These are phyloP conservation scores for Cyprinella venusta DNA, from an alignment of 2,797 vertebrate genomes.

Conservation along the genomic window DNA sequence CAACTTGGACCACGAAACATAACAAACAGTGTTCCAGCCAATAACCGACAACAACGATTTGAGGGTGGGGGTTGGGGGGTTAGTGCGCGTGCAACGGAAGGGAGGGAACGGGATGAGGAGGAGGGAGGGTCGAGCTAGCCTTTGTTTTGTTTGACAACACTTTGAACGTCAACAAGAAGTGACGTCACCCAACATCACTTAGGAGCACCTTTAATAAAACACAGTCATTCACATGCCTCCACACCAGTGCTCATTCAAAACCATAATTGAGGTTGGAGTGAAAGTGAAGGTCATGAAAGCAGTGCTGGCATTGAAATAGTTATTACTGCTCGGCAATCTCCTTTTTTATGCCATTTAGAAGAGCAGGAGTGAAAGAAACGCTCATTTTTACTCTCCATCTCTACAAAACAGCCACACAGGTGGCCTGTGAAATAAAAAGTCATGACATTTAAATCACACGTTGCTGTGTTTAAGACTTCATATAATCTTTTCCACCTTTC, in stretches of 20 bases:
- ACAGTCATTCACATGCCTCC: slow-evolving; percentile 51
- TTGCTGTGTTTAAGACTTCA: slow-evolving; percentile 21
- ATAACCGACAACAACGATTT: too few relatives aligned
- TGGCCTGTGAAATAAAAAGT: slow-evolving; percentile 76
- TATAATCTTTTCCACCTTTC: slow-evolving; percentile 50
- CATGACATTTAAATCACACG: slow-evolving; percentile 56
- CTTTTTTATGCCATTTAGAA: slow-evolving; percentile 68
- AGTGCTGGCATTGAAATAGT: slow-evolving; percentile 61
- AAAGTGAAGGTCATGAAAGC: slow-evolving; percentile 50
- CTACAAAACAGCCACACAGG: slow-evolving; percentile 62
- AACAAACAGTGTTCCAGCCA: too few relatives aligned
- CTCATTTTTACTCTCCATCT: slow-evolving; percentile 48
- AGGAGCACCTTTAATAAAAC: background rate
- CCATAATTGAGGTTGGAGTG: slow-evolving; percentile 29
- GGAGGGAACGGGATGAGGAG: too few relatives aligned
- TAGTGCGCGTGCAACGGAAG: too few relatives aligned
- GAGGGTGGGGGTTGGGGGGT: too few relatives aligned
- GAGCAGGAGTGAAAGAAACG: slow-evolving; percentile 62
- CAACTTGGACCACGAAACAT: too few relatives aligned
- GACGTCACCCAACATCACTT: too few relatives aligned
- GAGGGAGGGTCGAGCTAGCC: too few relatives aligned
- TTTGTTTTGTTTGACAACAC: too few relatives aligned
- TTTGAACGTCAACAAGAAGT: too few relatives aligned
- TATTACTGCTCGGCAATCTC: slow-evolving; percentile 58
- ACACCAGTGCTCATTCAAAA: slow-evolving; percentile 19